phyloP scores from a whole-genome alignment of 1,140 invertebrate species.

The Stegodyphus dumicola region DNA sequence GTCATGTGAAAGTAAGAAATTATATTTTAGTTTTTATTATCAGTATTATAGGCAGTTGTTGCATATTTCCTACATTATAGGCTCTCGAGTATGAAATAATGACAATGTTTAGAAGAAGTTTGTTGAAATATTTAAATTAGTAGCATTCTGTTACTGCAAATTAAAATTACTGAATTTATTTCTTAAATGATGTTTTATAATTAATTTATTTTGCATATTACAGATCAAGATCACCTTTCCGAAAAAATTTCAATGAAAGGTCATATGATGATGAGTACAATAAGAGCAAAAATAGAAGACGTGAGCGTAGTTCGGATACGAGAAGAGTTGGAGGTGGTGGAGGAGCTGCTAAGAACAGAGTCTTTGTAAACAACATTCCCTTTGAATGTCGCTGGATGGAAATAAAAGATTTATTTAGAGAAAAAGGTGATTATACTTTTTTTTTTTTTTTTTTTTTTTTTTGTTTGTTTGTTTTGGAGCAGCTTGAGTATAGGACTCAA shows the following conservation, averaged over 20 bases:
- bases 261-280: conserved; percentile 20
- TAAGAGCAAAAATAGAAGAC: conserved; percentile 18
- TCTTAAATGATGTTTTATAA: neutral
- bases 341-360: conserved; percentile 13
- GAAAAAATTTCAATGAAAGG: conserved; percentile 56
- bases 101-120: no score
- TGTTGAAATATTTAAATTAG: no score
- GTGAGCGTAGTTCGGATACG: conserved; percentile 11
- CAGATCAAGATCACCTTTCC: conserved; percentile 52
- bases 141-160: no score
- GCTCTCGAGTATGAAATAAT: no score
- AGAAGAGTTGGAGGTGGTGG: neutral
- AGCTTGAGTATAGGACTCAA: no score
- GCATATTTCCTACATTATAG: no score
- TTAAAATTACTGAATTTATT: no score
- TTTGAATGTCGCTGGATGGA: conserved; percentile 91
- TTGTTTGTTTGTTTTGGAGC: no score
- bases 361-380: conserved; percentile 78
- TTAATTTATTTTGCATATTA: conserved; percentile 70
- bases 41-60: no score
- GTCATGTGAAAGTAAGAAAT: no score
- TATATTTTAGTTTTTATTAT: no score
- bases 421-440: conserved; percentile 71
- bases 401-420: conserved; percentile 91
- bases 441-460: no score